Percentiles rank a stretch among this genome's conserved stretches.
Conservation (phyloP, 2,888 invertebrate genomes). For the Hypsopygia costalis region DNA sequence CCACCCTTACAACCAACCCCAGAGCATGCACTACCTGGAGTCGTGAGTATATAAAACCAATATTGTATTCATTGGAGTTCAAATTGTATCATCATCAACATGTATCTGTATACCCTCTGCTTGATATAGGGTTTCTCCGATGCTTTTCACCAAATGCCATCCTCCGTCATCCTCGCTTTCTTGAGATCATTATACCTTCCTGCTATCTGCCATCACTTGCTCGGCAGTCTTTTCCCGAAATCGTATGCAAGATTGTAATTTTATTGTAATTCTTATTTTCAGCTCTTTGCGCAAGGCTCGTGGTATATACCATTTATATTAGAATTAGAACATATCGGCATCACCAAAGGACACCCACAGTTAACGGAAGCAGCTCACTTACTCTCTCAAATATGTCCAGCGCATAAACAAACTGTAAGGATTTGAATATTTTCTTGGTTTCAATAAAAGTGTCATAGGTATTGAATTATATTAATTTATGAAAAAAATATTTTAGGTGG, state of each 20-base stretch:
- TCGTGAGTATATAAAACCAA: conserved; percentile 81
- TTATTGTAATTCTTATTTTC: conserved; percentile 19
- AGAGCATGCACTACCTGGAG: conserved; percentile 94
- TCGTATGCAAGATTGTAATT: no score
- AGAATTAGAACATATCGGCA: conserved; percentile 93
- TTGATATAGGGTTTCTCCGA: no score
- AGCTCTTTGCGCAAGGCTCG: conserved; percentile 91
- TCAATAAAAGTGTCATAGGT: no score
- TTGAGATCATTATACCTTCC: no score
- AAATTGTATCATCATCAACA: no score
- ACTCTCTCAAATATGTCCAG: conserved; percentile 90
- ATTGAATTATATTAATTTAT: no score
- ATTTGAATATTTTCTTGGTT: not conserved
- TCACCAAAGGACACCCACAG: conserved; percentile 88
- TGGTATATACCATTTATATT: conserved; percentile 90
- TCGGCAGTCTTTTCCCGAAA: no score
- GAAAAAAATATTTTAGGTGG: conserved; percentile 36
- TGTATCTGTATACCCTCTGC: not conserved
- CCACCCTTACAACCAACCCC: conserved; percentile 94
- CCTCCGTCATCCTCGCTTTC: no score
- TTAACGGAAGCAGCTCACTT: conserved; percentile 91
- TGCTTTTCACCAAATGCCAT: no score
- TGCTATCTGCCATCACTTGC: no score
- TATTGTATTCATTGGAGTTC: no score
- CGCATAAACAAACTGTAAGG: conserved; percentile 83